phyloP scores from a whole-genome alignment of 1,140 invertebrate genomes.

The Mercenaria mercenaria region DNA sequence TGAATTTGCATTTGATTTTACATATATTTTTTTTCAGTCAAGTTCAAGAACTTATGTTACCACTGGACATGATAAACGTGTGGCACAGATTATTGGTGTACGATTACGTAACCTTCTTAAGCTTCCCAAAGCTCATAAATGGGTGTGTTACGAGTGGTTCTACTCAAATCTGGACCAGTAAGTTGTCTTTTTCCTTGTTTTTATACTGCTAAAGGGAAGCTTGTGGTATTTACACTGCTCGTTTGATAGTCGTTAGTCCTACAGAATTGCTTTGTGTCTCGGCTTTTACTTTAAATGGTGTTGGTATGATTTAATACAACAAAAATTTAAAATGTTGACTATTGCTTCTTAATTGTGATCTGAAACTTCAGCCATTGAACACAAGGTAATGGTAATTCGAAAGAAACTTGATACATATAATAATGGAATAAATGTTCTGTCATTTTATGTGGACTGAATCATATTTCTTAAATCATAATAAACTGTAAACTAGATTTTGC shows the following conservation, averaged over 20 bases:
- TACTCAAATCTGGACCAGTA: constrained; percentile 98
- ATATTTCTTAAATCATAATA: too few relatives aligned
- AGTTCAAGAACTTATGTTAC: background rate
- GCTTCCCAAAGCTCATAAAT: constrained; percentile 99
- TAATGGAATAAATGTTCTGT: too few relatives aligned
- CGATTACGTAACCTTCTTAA: constrained; percentile 98
- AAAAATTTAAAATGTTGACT: too few relatives aligned
- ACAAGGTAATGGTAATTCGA: too few relatives aligned
- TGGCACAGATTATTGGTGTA: constrained; percentile 96
- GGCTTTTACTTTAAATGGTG: background rate
- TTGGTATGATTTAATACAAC: too few relatives aligned
- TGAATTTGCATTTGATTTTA: too few relatives aligned
- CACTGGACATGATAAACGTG: constrained; percentile 87
- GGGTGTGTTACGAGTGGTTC: constrained; percentile 99
- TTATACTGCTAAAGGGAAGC: background rate
- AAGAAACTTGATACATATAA: too few relatives aligned
- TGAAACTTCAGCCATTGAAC: too few relatives aligned
- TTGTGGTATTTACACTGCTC: background rate
- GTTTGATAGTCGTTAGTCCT: background rate
- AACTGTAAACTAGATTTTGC: too few relatives aligned
- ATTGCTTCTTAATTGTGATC: too few relatives aligned
- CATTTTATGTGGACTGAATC: too few relatives aligned
- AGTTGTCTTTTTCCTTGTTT: constrained; percentile 76
- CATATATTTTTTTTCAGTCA: background rate
- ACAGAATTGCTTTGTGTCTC: background rate